Evolutionary conservation across 2,888 invertebrate genomes (phyloP).

Genomic region (Allygus modestus): DNA sequence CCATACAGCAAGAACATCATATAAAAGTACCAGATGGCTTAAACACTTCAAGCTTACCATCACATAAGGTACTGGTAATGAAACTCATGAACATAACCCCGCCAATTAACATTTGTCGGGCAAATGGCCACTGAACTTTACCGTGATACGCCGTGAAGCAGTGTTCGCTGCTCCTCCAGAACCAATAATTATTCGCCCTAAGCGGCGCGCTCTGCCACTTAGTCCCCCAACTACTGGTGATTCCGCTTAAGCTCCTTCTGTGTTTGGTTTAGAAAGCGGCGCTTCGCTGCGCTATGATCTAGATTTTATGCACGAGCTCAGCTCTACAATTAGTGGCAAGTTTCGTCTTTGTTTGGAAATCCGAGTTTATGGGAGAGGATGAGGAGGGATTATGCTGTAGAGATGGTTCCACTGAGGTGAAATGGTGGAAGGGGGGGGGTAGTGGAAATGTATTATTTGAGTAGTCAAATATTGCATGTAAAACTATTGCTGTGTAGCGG

Average conservation of each 20-base stretch:
- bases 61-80: neutral
- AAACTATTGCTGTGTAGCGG: no score
- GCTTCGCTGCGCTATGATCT: neutral
- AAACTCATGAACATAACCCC: neutral
- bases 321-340: neutral
- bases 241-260: constrained; percentile 3
- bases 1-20: no score
- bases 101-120: constrained; percentile 24
- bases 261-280: constrained; percentile 30
- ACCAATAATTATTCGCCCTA: neutral
- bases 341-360: constrained; percentile 19
- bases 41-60: neutral
- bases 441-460: no score
- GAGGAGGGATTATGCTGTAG: no score
- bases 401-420: neutral
- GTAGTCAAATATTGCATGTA: no score
- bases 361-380: constrained; percentile 1
- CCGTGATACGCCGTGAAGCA: constrained; percentile 32
- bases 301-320: constrained; percentile 38
- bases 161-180: neutral
- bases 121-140: constrained; percentile 13
- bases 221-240: constrained; percentile 8
- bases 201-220: neutral
- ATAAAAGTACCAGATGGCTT: neutral
- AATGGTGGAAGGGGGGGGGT: neutral